A percentile compares a stretch with the other conserved stretches of the same genome.
These are phyloP conservation scores for Heterocephalus glaber DNA, from an alignment of 2,113 vertebrate species.

Conservation along the genomic window DNA sequence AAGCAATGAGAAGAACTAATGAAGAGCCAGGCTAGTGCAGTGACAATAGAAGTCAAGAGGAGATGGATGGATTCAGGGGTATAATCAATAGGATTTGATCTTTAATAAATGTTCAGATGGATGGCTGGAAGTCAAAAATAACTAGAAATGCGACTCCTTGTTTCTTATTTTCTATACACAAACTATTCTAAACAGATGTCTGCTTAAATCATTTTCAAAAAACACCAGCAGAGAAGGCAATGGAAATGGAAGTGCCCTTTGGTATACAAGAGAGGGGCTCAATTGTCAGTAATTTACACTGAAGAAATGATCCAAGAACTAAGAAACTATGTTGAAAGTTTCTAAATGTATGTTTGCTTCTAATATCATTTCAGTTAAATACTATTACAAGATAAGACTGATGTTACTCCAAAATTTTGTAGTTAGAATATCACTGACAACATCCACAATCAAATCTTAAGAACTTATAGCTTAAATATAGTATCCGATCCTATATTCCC, in stretches of 20 bases:
- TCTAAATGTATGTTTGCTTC: background rate
- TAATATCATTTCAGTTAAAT: background rate
- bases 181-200: background rate
- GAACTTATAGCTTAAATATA: background rate
- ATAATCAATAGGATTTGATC: background rate
- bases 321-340: background rate
- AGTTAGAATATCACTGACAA: background rate
- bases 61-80: background rate
- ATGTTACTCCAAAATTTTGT: background rate
- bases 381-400: background rate
- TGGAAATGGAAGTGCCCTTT: background rate
- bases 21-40: background rate
- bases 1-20: background rate
- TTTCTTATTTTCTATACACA: background rate
- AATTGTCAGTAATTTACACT: background rate
- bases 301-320: background rate
- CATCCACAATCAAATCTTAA: conserved; percentile 15
- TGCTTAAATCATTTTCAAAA: background rate
- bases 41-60: background rate
- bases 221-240: background rate
- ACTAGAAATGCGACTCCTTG: background rate
- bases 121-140: background rate
- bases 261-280: background rate
- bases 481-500: background rate
- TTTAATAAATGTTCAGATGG: background rate